phyloP scores from a whole-genome alignment of 2,797 vertebrate genomes.

The Gymnodraco acuticeps region DNA sequence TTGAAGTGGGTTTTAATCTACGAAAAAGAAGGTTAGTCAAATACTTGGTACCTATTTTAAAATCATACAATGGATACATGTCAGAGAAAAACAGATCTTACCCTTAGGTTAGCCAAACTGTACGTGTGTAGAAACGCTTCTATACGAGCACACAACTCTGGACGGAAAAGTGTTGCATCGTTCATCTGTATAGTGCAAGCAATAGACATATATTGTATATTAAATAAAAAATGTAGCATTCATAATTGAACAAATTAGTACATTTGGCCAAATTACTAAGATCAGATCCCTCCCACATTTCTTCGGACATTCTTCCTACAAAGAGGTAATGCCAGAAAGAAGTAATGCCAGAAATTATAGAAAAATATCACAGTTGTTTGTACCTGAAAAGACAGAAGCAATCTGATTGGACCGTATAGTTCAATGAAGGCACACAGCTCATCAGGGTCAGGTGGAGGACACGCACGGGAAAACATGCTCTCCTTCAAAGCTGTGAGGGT shows the following conservation, averaged over 20 bases:
- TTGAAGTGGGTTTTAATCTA: slow-evolving; percentile 77
- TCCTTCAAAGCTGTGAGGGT: slow-evolving; percentile 56
- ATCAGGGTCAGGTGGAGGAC: slow-evolving; percentile 70
- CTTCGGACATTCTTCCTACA: not conserved
- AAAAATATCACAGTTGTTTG: not conserved
- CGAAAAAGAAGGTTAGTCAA: not conserved
- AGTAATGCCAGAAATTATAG: not conserved
- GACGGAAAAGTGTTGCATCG: slow-evolving; percentile 24
- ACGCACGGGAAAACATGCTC: slow-evolving; percentile 25
- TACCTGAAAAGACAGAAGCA: slow-evolving; percentile 78
- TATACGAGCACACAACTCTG: slow-evolving; percentile 40
- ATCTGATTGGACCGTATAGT: slow-evolving; percentile 66
- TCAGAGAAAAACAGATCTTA: slow-evolving; percentile 35
- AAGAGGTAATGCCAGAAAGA: not conserved
- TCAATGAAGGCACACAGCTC: slow-evolving; percentile 76
- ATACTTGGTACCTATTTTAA: not conserved
- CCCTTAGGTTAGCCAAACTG: slow-evolving; percentile 74
- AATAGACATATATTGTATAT: not conserved
- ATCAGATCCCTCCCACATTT: not conserved
- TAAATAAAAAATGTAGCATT: not conserved
- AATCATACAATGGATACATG: not conserved
- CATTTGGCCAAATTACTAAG: not conserved
- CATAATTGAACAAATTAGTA: not conserved
- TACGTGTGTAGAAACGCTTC: slow-evolving; percentile 73
- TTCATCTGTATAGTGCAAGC: slow-evolving; percentile 59